Conservation (phyloP, 2,797 vertebrate species). For the Micrastur ruficollis region DNA sequence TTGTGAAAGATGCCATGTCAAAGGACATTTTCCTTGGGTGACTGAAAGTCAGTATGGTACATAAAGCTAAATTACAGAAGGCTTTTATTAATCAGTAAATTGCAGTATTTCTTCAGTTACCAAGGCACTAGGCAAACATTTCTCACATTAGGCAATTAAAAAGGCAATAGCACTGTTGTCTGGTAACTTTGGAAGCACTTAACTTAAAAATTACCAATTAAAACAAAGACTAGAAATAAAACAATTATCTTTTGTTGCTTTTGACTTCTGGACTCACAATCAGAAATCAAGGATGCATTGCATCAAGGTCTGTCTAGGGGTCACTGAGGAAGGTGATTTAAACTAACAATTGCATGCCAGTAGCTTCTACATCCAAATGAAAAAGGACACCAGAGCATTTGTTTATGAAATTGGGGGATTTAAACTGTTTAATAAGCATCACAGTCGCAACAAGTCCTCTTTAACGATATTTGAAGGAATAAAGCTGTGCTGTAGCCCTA, state of each 20-base stretch:
- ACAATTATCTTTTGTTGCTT: not conserved
- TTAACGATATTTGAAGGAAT: not conserved
- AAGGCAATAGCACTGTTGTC: not conserved
- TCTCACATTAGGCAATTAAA: slow-evolving; percentile 27
- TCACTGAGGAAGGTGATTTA: not conserved
- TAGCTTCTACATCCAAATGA: not conserved
- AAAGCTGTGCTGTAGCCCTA: not conserved
- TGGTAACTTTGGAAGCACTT: slow-evolving; percentile 8
- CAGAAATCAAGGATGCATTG: not conserved
- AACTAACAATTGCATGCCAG: not conserved
- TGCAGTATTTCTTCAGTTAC: slow-evolving; percentile 29
- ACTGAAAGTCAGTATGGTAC: not conserved
- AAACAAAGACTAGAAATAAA: slow-evolving; percentile 28
- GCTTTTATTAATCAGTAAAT: slow-evolving; percentile 49
- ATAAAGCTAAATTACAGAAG: slow-evolving; percentile 7
- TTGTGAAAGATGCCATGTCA: slow-evolving; percentile 17
- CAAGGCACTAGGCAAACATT: not conserved
- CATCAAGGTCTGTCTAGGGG: not conserved
- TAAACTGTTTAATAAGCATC: not conserved
- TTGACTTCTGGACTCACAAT: not conserved
- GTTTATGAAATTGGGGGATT: not conserved
- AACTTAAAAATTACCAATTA: slow-evolving; percentile 14
- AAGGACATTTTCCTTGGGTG: slow-evolving; percentile 31
- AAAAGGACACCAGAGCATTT: not conserved
- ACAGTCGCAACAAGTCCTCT: not conserved